phyloP scores from a whole-genome alignment of 2,888 invertebrate genomes.

The Hemicrepidius hirtus region DNA sequence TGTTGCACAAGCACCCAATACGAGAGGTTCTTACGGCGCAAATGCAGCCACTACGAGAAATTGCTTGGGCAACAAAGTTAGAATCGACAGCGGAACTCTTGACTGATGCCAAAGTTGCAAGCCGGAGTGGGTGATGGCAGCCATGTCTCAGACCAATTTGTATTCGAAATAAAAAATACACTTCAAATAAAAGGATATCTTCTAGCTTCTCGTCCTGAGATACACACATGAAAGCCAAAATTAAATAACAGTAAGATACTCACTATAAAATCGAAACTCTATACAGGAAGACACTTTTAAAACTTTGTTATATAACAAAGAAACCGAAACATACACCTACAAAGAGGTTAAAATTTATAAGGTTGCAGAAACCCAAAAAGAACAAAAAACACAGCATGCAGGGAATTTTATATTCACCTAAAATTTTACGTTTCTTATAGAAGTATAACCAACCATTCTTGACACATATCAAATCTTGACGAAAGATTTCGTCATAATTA shows the following conservation, averaged over 20 bases:
- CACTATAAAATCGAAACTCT: neutral
- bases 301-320: too few species aligned
- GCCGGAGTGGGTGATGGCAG: constrained; percentile 55
- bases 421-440: neutral
- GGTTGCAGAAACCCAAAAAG: too few species aligned
- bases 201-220: constrained; percentile 28
- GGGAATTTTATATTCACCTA: too few species aligned
- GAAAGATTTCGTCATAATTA: too few species aligned
- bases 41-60: constrained; percentile 55
- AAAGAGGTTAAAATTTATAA: too few species aligned
- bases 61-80: constrained; percentile 58
- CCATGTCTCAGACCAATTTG: constrained; percentile 58
- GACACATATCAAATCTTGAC: too few species aligned
- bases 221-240: constrained; percentile 29
- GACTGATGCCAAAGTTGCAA: constrained; percentile 66
- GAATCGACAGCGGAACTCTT: constrained; percentile 68
- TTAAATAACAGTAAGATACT: constrained; percentile 10
- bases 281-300: too few species aligned
- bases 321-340: too few species aligned
- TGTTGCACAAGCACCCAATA: constrained; percentile 63
- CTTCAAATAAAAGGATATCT: constrained; percentile 39
- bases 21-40: constrained; percentile 46
- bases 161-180: constrained; percentile 53
- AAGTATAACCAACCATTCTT: too few species aligned
- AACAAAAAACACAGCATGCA: too few species aligned